Base-by-base conservation (phyloP, 2,888 invertebrate genomes). In the Seira ritae region DNA sequence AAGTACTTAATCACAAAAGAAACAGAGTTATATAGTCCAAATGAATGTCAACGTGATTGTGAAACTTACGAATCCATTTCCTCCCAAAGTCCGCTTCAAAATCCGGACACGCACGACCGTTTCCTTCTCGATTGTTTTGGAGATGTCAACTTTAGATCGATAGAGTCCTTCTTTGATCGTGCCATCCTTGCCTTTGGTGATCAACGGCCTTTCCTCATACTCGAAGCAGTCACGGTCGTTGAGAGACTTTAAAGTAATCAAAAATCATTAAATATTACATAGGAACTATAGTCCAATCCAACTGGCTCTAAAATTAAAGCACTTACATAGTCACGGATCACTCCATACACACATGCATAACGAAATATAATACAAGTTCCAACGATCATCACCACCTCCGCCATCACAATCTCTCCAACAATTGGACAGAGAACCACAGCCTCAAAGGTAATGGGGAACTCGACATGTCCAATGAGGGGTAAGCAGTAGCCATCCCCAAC, bases 1-100 rank as follows among this genome's bases (percentile, higher is more conserved):
- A 55, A 55, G 55, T 12, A 12, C 42, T 42, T 42, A 42, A 42
- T 8, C 6, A 12, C 6, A 55, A 55, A 55, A 3, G 1, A 55
- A 55, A 55, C 55, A 55, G n/a, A n/a, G n/a, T 31, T 31, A 31
- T 31, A 4, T 31, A 31, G 2, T 31, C 8, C 31, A 8, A 4
- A 31, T 31, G 31, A 31, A n/a, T n/a, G n/a, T n/a, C n/a, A n/a
- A n/a, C n/a, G n/a, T n/a, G n/a, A n/a, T n/a, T n/a, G n/a, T 12
- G n/a, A 55, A 8, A 17, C 82, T 77, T 60, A 82, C 82, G n/a
- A 77, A 82, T 19, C 82, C 82, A 37, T 76, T 82, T 31, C 77
- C 76, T 66, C 82, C 82, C 20, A 82, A 24, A n/a, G 72, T 77
- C n/a, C 82, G 76, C 12, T 24, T 15, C 12, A 42, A 42, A 10